phyloP scores from a whole-genome alignment of 2,888 invertebrate genomes.

The Eupithecia dodoneata region DNA sequence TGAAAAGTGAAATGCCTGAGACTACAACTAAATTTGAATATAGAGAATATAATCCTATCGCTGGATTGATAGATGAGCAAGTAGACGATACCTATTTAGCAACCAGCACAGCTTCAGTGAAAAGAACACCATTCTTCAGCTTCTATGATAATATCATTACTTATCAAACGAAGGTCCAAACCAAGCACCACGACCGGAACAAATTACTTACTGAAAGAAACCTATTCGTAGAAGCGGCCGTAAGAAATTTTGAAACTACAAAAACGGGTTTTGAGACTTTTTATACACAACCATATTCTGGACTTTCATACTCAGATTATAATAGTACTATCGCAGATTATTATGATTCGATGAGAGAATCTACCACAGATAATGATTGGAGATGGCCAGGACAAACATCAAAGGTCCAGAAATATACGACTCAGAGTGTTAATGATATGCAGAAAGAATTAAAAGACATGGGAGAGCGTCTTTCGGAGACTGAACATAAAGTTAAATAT shows the following conservation, averaged over 20 bases:
- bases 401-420: background rate
- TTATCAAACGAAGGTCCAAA: background rate
- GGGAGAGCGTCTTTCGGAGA: background rate
- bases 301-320: background rate
- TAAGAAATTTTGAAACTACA: background rate
- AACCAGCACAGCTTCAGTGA: background rate
- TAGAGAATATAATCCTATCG: background rate
- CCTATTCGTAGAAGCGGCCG: background rate
- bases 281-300: background rate
- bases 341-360: background rate
- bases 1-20: background rate
- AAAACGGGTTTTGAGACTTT: background rate
- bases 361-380: background rate
- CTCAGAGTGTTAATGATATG: background rate
- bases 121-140: background rate
- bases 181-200: background rate
- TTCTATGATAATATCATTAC: background rate
- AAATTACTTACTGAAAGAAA: slow-evolving; percentile 4
- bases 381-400: background rate
- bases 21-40: background rate
- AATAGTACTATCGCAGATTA: background rate
- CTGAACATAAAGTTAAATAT: background rate
- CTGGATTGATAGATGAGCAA: background rate
- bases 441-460: slow-evolving; percentile 2
- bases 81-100: background rate